Percentiles rank a stretch among this genome's conserved stretches.
phyloP scores from a whole-genome alignment of 2,113 vertebrate genomes.

The Todiramphus chloris region DNA sequence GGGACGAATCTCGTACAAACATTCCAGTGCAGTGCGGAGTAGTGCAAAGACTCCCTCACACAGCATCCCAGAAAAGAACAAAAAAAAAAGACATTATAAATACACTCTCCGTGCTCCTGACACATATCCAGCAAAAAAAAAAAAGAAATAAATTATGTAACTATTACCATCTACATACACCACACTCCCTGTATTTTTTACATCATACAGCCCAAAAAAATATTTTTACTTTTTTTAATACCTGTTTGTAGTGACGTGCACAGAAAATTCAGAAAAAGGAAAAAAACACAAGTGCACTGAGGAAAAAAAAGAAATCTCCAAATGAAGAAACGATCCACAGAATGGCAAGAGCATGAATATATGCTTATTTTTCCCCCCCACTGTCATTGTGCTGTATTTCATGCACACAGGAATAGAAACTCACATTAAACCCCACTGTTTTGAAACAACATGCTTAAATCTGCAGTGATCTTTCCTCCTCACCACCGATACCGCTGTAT shows the following conservation, averaged over 20 bases:
- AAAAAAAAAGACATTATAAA: slow-evolving; percentile 35
- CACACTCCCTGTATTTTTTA: background rate
- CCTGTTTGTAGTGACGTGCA: background rate
- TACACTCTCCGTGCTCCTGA: slow-evolving; percentile 20
- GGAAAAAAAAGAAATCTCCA: background rate
- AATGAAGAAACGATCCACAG: background rate
- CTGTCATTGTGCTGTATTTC: background rate
- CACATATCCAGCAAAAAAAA: slow-evolving; percentile 9
- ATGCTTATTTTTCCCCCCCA: background rate
- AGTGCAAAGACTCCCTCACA: background rate
- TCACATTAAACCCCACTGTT: background rate
- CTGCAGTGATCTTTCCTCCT: background rate
- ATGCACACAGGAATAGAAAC: background rate
- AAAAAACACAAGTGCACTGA: background rate
- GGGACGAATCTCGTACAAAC: background rate
- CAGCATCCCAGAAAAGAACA: slow-evolving; percentile 5
- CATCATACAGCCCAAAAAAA: background rate
- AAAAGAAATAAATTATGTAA: slow-evolving; percentile 62
- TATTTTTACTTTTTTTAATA: background rate
- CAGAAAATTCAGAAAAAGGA: background rate
- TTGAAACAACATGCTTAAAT: background rate
- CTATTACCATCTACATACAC: background rate
- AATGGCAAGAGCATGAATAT: background rate
- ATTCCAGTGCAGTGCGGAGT: background rate
- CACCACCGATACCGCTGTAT: background rate